Percentiles rank a stretch among this genome's conserved stretches.
Evolutionary conservation across 2,797 vertebrate genomes (phyloP).

Genomic region (Ctenopoma multispine): DNA sequence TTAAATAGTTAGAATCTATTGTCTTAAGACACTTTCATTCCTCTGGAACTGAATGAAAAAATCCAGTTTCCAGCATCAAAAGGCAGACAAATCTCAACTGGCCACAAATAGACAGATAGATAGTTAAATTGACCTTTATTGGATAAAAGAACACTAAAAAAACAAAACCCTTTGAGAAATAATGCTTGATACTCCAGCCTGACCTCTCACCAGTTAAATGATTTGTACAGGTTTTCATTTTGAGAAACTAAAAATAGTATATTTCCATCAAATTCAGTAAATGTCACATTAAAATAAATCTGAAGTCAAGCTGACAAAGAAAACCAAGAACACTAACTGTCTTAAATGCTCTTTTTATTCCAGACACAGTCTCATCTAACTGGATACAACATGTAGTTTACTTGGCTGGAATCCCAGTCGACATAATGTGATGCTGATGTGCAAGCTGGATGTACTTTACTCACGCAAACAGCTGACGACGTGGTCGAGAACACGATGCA

Average conservation of each 20-base stretch:
- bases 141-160: no score
- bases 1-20: no score
- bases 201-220: background rate
- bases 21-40: no score
- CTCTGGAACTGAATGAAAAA: no score
- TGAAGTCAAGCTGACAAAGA: background rate
- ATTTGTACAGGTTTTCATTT: background rate
- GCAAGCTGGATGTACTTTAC: background rate
- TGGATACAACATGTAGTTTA: background rate
- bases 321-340: no score
- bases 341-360: background rate
- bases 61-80: no score
- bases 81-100: no score
- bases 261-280: background rate
- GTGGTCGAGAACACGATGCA: background rate
- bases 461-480: constrained; percentile 27
- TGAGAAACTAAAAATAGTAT: background rate
- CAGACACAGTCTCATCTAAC: no score
- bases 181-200: no score
- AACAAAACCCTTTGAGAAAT: no score
- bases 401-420: background rate
- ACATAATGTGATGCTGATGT: background rate
- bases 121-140: background rate
- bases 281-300: background rate
- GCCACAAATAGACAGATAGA: no score